Base-by-base conservation (phyloP, 1,140 invertebrate genomes). In the Ceratina calcarata region DNA sequence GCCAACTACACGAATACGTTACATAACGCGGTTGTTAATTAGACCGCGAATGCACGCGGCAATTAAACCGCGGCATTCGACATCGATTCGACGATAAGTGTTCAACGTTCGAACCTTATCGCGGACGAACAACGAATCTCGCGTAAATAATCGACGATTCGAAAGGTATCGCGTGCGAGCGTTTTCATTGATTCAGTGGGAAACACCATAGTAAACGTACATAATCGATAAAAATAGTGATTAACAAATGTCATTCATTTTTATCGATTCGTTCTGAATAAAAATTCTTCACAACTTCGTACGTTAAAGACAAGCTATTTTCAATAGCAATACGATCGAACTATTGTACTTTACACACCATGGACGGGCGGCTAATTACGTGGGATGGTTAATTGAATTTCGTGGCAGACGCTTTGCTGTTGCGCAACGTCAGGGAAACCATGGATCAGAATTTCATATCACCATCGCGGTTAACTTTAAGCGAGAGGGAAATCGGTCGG, bases 11-110 rank as follows among this genome's bases (percentile, higher is more conserved):
- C 57, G 20, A 51, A 67, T 53, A 61, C 32, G 53, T 53, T 72
- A 71, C 65, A 68, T 80, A 83, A 76, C 53, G 24, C 45, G 37
- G 55, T 51, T 66, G 45, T 80, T 83, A 80, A 85, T 85, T 83
- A 80, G 61, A 66, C 51, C 60, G 70, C 55, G 62, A 80, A 60
- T 45, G 37, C 37, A 57, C 71, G 60, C 10, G 4, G 32, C 20
- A 60, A 74, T 74, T 74, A 80, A 55, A 60, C 6, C 45, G 18
- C 13, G 78, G 16, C 58, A 71, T 49, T 7, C 24, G 13, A 20
- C 51, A 32, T 32, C n/a, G 37, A 45, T 74, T 32, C 8, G 22
- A 0, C 27, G 24, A 78, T 72, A 65, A 65, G 15, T n/a, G 27
- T 37, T 15, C 6, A 61, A 60, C 20, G 16, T 70, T 24, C 18